A percentile compares a stretch with the other conserved stretches of the same genome.
phyloP scores from a whole-genome alignment of 2,797 vertebrate species.

The Danio jaintianensis region DNA sequence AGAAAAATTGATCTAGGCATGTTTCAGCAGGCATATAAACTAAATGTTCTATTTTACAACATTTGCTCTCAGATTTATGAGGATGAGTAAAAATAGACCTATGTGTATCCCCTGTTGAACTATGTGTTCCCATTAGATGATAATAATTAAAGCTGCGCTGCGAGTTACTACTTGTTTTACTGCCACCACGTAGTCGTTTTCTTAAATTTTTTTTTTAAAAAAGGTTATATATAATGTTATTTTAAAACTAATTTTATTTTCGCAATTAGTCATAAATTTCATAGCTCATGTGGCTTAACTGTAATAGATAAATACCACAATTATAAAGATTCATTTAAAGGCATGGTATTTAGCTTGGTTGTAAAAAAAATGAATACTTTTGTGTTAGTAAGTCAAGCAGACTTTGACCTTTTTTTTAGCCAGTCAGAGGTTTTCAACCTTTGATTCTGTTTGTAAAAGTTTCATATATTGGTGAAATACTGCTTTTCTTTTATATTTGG shows the following conservation, averaged over 20 bases:
- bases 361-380: too few species aligned
- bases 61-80: neutral
- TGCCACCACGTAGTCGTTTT: neutral
- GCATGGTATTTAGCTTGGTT: too few species aligned
- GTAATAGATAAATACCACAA: neutral
- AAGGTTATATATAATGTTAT: too few species aligned
- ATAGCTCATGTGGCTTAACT: neutral
- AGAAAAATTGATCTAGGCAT: conserved; percentile 1
- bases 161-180: neutral
- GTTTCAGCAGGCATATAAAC: conserved; percentile 1
- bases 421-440: too few species aligned
- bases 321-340: neutral
- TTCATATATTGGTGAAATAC: too few species aligned
- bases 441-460: too few species aligned
- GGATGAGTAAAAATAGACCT: conserved; percentile 3
- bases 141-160: too few species aligned
- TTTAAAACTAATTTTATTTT: neutral
- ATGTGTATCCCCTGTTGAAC: neutral
- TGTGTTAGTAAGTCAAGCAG: too few species aligned
- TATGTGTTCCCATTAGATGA: neutral
- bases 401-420: too few species aligned
- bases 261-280: neutral
- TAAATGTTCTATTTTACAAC: neutral
- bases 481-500: too few species aligned
- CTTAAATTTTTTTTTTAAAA: neutral